These are phyloP conservation scores for Microctonus hyperodae DNA, from an alignment of 2,888 invertebrate species.

Conservation along the genomic window DNA sequence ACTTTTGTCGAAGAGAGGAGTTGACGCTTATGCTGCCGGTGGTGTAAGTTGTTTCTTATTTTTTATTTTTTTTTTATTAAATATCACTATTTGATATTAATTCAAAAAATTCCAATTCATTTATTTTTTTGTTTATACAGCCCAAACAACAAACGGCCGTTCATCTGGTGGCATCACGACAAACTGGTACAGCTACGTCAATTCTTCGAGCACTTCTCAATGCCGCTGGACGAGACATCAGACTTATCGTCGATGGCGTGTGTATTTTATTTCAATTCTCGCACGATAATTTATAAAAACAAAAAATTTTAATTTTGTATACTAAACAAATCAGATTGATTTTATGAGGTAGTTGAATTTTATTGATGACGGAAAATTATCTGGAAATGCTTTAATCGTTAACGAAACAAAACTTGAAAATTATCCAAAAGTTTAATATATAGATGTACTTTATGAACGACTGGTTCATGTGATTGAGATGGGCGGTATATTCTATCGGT, in stretches of 20 bases:
- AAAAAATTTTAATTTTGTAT: background rate
- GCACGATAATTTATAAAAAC: background rate
- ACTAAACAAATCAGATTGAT: background rate
- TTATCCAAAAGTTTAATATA: background rate
- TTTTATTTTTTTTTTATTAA: slow-evolving; percentile 3
- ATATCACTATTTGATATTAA: too few species aligned
- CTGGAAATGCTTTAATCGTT: background rate
- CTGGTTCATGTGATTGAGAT: background rate
- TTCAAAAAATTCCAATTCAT: too few species aligned
- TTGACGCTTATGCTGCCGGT: slow-evolving; percentile 91
- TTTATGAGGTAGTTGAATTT: background rate
- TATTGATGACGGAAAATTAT: background rate
- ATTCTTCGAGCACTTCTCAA: slow-evolving; percentile 88
- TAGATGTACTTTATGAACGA: slow-evolving; percentile 14
- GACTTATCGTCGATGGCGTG: slow-evolving; percentile 88
- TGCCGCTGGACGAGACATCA: slow-evolving; percentile 88
- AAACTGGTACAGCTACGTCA: slow-evolving; percentile 90
- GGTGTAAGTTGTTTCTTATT: slow-evolving; percentile 76
- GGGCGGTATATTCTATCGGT: slow-evolving; percentile 14
- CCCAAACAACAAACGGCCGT: slow-evolving; percentile 92
- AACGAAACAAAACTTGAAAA: background rate
- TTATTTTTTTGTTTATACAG: slow-evolving; percentile 64
- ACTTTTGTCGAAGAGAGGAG: slow-evolving; percentile 84
- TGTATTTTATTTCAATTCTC: too few species aligned
- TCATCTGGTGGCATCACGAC: slow-evolving; percentile 92